These are phyloP conservation scores for Pipra filicauda DNA, from an alignment of 2,113 vertebrate species.

Conservation along the genomic window DNA sequence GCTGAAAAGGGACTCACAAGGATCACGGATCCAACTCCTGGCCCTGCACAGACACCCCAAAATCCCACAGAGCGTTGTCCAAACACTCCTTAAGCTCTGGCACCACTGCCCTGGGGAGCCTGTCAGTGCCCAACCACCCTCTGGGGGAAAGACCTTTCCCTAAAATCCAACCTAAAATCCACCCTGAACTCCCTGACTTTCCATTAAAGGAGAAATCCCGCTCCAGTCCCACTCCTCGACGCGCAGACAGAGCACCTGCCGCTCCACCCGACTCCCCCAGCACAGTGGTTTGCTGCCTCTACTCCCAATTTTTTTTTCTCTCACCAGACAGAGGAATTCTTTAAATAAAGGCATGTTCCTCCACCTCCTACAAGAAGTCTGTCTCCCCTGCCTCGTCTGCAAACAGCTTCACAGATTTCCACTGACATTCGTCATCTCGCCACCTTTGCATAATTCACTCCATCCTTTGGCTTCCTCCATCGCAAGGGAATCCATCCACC, in stretches of 20 bases:
- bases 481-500: constrained; percentile 19
- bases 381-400: neutral
- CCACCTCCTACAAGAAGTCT: constrained; percentile 55
- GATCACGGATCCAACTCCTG: neutral
- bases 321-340: constrained; percentile 45
- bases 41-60: neutral
- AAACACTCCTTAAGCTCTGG: neutral
- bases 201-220: neutral
- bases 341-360: constrained; percentile 52
- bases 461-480: neutral
- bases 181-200: no score
- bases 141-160: neutral
- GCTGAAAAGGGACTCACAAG: neutral
- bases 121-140: neutral
- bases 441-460: neutral
- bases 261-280: neutral
- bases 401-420: constrained; percentile 35
- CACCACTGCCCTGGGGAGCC: neutral
- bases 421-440: constrained; percentile 37
- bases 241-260: neutral
- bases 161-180: neutral
- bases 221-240: neutral
- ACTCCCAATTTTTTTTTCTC: neutral
- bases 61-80: neutral
- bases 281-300: neutral